Percentiles rank a stretch among this genome's conserved stretches.
Conservation (phyloP, 2,797 vertebrate genomes). For the Platyrinchus mystaceus region DNA sequence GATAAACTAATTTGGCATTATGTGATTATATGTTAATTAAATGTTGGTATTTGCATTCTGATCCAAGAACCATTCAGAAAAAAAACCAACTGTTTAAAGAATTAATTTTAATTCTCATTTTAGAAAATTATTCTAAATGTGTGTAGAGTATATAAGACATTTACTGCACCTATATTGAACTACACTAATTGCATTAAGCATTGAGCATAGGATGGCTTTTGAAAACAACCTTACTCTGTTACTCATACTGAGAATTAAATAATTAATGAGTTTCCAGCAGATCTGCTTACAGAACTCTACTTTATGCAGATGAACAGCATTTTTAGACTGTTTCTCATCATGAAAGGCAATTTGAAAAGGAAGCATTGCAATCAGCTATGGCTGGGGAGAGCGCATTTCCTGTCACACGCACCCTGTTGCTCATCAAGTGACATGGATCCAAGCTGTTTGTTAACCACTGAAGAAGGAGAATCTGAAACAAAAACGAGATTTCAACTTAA, state of each 20-base stretch:
- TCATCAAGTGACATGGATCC: slow-evolving; percentile 99
- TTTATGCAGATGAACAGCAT: slow-evolving; percentile 50
- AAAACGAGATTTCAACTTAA: slow-evolving; percentile 89
- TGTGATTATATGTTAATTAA: background rate
- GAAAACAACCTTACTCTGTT: slow-evolving; percentile 17
- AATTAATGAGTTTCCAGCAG: slow-evolving; percentile 24
- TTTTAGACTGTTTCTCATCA: slow-evolving; percentile 53
- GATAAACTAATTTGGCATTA: background rate
- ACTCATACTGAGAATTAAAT: background rate
- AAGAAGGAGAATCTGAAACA: slow-evolving; percentile 98
- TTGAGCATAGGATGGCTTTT: background rate
- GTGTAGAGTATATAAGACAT: background rate
- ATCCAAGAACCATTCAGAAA: background rate
- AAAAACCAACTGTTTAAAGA: background rate
- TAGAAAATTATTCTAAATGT: background rate
- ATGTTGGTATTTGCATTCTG: background rate
- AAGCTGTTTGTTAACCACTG: slow-evolving; percentile 99
- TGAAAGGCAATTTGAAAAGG: slow-evolving; percentile 43
- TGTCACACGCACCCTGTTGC: slow-evolving; percentile 92
- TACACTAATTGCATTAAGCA: background rate
- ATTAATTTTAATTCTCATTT: background rate
- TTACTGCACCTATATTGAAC: background rate
- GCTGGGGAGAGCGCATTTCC: slow-evolving; percentile 73
- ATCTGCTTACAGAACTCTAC: slow-evolving; percentile 44
- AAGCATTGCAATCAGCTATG: slow-evolving; percentile 66